Conservation (phyloP, 2,113 vertebrate genomes). For the Pedetes capensis region DNA sequence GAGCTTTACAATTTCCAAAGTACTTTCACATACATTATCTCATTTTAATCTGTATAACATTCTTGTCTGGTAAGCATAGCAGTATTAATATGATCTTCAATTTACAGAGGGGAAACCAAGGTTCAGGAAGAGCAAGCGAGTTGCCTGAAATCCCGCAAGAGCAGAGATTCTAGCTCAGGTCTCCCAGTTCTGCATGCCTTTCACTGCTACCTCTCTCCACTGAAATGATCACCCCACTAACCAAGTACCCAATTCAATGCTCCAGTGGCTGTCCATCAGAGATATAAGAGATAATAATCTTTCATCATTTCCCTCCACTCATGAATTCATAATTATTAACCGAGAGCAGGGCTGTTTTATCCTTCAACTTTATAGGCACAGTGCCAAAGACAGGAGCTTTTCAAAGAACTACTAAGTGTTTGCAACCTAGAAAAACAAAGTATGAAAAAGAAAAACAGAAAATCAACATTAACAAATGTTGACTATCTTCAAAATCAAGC, state of each 20-base stretch:
- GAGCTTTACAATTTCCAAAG: conserved; percentile 68
- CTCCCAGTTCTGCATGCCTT: neutral
- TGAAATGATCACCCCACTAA: conserved; percentile 21
- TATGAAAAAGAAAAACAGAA: conserved; percentile 51
- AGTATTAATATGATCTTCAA: conserved; percentile 29
- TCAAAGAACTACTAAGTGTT: conserved; percentile 45
- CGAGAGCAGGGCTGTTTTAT: conserved; percentile 31
- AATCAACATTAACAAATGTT: conserved; percentile 37
- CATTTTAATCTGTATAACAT: conserved; percentile 56
- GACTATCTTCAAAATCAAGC: conserved; percentile 27
- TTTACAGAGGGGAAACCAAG: conserved; percentile 37
- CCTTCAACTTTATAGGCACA: conserved; percentile 47
- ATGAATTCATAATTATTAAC: conserved; percentile 63
- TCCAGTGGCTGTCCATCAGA: conserved; percentile 58
- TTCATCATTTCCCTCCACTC: conserved; percentile 58
- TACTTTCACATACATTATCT: conserved; percentile 65
- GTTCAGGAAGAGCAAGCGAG: conserved; percentile 18
- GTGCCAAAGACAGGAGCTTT: conserved; percentile 29
- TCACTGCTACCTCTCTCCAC: neutral
- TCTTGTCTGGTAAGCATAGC: conserved; percentile 29
- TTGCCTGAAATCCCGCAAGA: neutral
- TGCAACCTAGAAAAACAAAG: conserved; percentile 43
- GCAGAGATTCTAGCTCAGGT: neutral
- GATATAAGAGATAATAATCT: conserved; percentile 61
- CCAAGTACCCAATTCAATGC: neutral